phyloP scores from a whole-genome alignment of 2,797 vertebrate species.

The Ctenochaetus hawaiiensis region DNA sequence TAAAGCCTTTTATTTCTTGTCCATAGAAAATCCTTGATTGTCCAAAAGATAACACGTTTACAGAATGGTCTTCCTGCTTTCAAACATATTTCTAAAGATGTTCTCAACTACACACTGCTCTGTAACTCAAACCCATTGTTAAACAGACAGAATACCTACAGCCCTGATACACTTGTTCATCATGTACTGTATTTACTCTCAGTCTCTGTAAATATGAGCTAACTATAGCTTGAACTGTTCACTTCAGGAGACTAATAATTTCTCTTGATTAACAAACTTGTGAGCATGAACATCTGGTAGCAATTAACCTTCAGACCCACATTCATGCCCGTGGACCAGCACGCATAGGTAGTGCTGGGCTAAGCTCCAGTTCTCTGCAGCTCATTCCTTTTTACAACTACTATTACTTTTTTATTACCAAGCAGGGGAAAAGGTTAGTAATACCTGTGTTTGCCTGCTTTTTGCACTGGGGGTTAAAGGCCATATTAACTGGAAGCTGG shows the following conservation, averaged over 20 bases:
- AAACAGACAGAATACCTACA: constrained; percentile 9
- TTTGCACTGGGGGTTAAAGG: constrained; percentile 36
- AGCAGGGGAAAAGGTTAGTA: constrained; percentile 17
- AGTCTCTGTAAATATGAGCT: constrained; percentile 39
- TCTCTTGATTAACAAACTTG: constrained; percentile 79
- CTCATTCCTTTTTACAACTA: constrained; percentile 45
- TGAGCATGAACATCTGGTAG: constrained; percentile 78
- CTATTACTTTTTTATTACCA: constrained; percentile 33
- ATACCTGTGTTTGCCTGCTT: constrained; percentile 40
- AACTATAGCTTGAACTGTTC: constrained; percentile 35
- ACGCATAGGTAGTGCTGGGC: constrained; percentile 63
- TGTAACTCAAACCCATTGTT: constrained; percentile 16
- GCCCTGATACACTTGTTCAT: constrained; percentile 13
- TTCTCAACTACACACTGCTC: constrained; percentile 3
- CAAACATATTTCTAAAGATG: not conserved
- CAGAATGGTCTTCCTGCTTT: not conserved
- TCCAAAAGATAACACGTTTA: not conserved
- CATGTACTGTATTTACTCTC: constrained; percentile 10
- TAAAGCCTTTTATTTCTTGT: not conserved
- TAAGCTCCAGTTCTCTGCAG: constrained; percentile 63
- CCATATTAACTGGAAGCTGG: constrained; percentile 36
- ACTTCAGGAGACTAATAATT: constrained; percentile 67
- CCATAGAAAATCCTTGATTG: constrained; percentile 1
- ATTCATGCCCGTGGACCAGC: constrained; percentile 66
- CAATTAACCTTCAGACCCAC: constrained; percentile 81